A percentile compares a stretch with the other conserved stretches of the same genome.
These are phyloP conservation scores for Asteroscopus sphinx DNA, from an alignment of 2,888 invertebrate genomes.

Conservation along the genomic window DNA sequence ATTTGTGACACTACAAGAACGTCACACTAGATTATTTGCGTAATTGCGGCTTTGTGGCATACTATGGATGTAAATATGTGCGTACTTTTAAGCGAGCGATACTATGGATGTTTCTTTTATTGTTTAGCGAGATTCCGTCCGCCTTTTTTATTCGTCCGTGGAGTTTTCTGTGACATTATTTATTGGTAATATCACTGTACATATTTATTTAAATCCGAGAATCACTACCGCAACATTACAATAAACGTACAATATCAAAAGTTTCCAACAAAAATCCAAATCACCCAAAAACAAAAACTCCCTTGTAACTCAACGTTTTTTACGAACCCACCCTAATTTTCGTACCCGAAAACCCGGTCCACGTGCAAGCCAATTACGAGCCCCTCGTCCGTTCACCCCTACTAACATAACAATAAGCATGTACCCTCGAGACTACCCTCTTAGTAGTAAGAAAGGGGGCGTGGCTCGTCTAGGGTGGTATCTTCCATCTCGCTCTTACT, in stretches of 20 bases:
- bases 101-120: too few species aligned
- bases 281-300: slow-evolving; percentile 11
- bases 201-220: too few species aligned
- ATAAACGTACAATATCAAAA: slow-evolving; percentile 8
- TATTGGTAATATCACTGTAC: too few species aligned
- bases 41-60: too few species aligned
- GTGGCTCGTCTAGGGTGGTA: slow-evolving; percentile 72
- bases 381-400: slow-evolving; percentile 71
- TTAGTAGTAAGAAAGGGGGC: slow-evolving; percentile 76
- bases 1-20: too few species aligned
- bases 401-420: slow-evolving; percentile 59
- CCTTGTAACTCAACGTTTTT: slow-evolving; percentile 26
- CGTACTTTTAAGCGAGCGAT: too few species aligned
- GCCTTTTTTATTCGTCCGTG: too few species aligned
- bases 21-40: too few species aligned
- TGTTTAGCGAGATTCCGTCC: too few species aligned
- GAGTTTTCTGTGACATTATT: too few species aligned
- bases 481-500: slow-evolving; percentile 70
- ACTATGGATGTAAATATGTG: too few species aligned
- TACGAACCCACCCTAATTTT: slow-evolving; percentile 55
- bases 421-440: slow-evolving; percentile 68
- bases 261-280: slow-evolving; percentile 1
- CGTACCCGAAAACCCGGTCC: slow-evolving; percentile 60
- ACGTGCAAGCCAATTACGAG: slow-evolving; percentile 75
- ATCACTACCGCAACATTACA: not conserved